These are phyloP conservation scores for Palythoa heliodiscus DNA, from an alignment of 92 coral and sea anemone species.

Conservation along the genomic window DNA sequence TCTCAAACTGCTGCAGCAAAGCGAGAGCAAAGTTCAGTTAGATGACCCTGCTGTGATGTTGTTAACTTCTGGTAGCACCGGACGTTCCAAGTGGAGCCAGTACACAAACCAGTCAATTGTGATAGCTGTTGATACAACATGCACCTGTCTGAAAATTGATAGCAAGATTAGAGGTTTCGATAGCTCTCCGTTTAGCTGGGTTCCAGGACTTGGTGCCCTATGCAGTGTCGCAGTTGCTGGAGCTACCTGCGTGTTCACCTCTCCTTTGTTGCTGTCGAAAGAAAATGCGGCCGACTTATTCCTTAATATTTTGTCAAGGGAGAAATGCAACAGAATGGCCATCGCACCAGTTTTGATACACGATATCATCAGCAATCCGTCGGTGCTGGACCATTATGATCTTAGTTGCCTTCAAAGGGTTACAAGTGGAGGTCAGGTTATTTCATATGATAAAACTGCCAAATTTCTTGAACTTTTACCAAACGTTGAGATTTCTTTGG, in stretches of 20 bases:
- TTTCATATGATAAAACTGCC: background rate
- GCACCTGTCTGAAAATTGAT: background rate
- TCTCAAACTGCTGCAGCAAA: background rate
- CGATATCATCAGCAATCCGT: slow-evolving; percentile 7
- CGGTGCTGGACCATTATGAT: slow-evolving; percentile 4
- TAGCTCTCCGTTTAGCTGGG: slow-evolving; percentile 19
- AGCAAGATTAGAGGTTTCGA: background rate
- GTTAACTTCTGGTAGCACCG: slow-evolving; percentile 25
- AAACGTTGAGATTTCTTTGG: background rate
- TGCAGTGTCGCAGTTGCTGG: background rate
- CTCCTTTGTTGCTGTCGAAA: background rate
- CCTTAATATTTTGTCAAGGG: background rate
- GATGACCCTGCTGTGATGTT: slow-evolving; percentile 16
- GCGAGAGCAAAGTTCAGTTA: slow-evolving; percentile 18
- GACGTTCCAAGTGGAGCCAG: slow-evolving; percentile 6
- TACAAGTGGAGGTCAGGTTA: background rate
- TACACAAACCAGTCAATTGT: slow-evolving; percentile 23
- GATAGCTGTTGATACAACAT: background rate
- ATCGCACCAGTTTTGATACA: background rate
- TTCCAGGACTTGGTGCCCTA: slow-evolving; percentile 18
- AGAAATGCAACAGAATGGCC: background rate
- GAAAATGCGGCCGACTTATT: background rate
- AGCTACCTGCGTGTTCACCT: background rate
- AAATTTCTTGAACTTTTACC: slow-evolving; percentile 22
- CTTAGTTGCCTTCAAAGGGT: background rate